These are phyloP conservation scores for Hyposmocoma kahamanoa DNA, from an alignment of 1,140 invertebrate genomes.

Conservation along the genomic window DNA sequence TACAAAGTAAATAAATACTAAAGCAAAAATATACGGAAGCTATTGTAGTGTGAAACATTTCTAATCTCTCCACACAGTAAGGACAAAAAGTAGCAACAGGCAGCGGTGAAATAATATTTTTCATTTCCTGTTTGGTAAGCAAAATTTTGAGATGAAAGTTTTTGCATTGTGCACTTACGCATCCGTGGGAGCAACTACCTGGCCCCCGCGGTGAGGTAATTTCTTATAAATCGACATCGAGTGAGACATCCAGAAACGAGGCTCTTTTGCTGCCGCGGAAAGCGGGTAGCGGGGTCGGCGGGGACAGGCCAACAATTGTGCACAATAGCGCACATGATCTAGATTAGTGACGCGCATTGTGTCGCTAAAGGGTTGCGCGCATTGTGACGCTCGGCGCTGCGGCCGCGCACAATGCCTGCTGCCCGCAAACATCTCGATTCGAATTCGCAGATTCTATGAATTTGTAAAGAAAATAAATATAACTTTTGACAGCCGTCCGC, in stretches of 20 bases:
- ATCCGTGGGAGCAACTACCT: constrained; percentile 68
- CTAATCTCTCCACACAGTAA: constrained; percentile 8
- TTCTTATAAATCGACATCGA: constrained; percentile 68
- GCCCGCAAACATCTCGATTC: constrained; percentile 64
- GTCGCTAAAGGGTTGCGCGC: constrained; percentile 65
- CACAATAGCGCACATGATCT: constrained; percentile 66
- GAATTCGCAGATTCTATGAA: constrained; percentile 69
- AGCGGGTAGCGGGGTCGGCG: constrained; percentile 22
- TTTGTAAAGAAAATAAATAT: constrained; percentile 73
- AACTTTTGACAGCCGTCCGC: constrained; percentile 67
- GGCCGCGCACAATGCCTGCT: constrained; percentile 50
- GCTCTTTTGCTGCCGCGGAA: constrained; percentile 42
- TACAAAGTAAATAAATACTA: constrained; percentile 28
- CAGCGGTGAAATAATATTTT: constrained; percentile 63
- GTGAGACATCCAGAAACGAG: constrained; percentile 54
- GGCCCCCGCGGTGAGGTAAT: constrained; percentile 58
- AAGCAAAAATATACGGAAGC: constrained; percentile 27
- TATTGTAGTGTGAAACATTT: constrained; percentile 7
- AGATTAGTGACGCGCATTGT: constrained; percentile 71
- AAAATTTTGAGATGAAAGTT: constrained; percentile 52
- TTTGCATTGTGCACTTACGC: constrained; percentile 49
- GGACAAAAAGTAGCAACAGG: constrained; percentile 32
- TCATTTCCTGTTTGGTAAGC: constrained; percentile 63
- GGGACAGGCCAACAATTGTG: constrained; percentile 33
- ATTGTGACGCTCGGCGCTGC: constrained; percentile 48